Evolutionary conservation across 2,113 vertebrate genomes (phyloP), one percentile per base, ranked within the genome.

Genomic region (Dendrocopos noguchii): DNA sequence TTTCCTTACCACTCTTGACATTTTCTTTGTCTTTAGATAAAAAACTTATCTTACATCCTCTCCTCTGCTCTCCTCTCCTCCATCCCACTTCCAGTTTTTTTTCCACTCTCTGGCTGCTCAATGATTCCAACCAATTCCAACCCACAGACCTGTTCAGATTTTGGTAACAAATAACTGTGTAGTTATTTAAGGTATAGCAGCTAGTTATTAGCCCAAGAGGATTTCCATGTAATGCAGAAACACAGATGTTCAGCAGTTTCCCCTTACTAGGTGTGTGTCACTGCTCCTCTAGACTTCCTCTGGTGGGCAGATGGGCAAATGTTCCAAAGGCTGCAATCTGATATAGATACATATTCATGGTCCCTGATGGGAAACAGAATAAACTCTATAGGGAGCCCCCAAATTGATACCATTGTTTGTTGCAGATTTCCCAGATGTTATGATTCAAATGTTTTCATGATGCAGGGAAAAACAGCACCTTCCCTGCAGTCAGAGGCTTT

Each of bases 401-500:
- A 94, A 44, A 77, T n/a, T 78, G 66, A 84, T 61, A 78, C 17
- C 31, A 61, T 56, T 67, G 65, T 93, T 95, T 86, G 68, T 64
- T 87, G 55, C 34, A 73, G 91, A 89, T 71, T 87, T 87, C 64
- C 55, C 87, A 91, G 73, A 92, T 91, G 83, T 80, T 65, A 72
- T 24, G 31, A 92, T 85, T 89, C 47, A 87, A 91, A 70, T 68
- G 59, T 84, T 87, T 95, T 92, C 42, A 42, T 36, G 56, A 72
- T 22, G 42, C n/a, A 87, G n/a, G 25, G 42, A 39, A 85, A 89
- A 94, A 19, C 34, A 86, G n/a, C 79, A 79, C 77, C 88, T 93
- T 87, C 74, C 74, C 75, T 81, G 68, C 63, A 95, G 88, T 74
- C 72, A 91, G 66, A 61, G 88, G 53, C 55, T 87, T 91, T 93